phyloP scores from a whole-genome alignment of 2,888 invertebrate species.

The Xylota sylvarum region DNA sequence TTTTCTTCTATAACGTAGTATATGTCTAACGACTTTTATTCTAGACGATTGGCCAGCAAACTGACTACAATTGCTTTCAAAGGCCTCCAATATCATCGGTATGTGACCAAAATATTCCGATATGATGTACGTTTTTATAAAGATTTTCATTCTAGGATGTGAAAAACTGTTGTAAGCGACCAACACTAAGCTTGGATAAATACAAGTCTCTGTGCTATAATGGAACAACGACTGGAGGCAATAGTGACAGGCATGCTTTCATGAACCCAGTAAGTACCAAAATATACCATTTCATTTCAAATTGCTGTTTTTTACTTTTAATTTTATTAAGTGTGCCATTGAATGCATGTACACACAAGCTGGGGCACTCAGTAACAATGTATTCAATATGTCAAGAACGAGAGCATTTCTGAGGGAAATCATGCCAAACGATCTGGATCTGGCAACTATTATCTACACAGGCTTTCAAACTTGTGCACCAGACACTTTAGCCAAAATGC shows the following conservation, averaged over 20 bases:
- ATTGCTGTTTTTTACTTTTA: neutral
- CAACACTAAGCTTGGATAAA: constrained; percentile 3
- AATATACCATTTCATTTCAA: neutral
- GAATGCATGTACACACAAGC: constrained; percentile 52
- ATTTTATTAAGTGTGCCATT: constrained; percentile 39
- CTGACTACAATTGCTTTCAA: constrained; percentile 1
- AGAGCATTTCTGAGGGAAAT: constrained; percentile 16
- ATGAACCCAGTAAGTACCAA: constrained; percentile 50
- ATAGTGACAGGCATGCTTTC: constrained; percentile 18
- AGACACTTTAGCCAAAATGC: constrained; percentile 27
- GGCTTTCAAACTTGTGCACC: constrained; percentile 36
- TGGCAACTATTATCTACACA: neutral
- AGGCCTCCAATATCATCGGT: constrained; percentile 4
- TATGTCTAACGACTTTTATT: neutral
- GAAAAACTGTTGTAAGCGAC: constrained; percentile 48
- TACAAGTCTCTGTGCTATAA: constrained; percentile 37
- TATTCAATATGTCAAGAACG: constrained; percentile 18
- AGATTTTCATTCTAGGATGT: constrained; percentile 36
- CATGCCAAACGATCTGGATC: constrained; percentile 32
- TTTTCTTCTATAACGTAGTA: neutral
- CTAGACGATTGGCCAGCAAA: constrained; percentile 9
- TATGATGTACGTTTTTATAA: neutral
- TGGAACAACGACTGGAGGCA: neutral
- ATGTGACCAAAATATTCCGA: neutral
- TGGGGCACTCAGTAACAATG: constrained; percentile 33